Conservation (phyloP, 2,888 invertebrate species). For the Sepiola atlantica region DNA sequence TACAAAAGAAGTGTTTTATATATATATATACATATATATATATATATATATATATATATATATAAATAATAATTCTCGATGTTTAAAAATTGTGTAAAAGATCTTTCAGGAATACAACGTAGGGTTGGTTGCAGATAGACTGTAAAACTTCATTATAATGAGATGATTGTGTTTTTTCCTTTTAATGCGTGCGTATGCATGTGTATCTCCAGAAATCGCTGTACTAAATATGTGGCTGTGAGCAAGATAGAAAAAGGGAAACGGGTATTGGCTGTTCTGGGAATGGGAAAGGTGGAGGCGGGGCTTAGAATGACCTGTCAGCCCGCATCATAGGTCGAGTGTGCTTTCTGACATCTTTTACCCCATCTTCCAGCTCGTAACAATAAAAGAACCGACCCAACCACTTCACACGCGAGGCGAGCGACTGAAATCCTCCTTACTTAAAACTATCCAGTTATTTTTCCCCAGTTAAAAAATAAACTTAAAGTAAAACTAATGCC, state of each 20-base stretch:
- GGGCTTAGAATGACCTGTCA: background rate
- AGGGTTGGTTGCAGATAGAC: too few relatives aligned
- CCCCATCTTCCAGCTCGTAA: background rate
- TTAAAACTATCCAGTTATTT: background rate
- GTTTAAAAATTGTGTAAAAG: too few relatives aligned
- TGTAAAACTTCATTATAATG: too few relatives aligned
- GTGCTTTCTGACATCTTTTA: background rate
- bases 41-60: conserved; percentile 2
- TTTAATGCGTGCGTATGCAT: background rate
- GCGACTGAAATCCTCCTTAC: background rate
- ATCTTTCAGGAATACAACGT: too few relatives aligned
- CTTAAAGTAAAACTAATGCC: background rate
- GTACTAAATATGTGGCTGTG: too few relatives aligned
- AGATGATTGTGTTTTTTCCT: background rate
- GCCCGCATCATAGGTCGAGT: background rate
- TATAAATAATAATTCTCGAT: background rate
- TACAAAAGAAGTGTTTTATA: too few relatives aligned
- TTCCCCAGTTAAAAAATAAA: background rate
- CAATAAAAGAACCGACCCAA: background rate
- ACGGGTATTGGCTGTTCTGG: too few relatives aligned
- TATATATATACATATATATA: background rate
- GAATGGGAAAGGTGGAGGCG: too few relatives aligned
- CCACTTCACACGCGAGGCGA: background rate
- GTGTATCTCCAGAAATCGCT: background rate
- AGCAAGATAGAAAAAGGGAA: too few relatives aligned